Conservation (phyloP, 2,797 vertebrate species). For the Spheniscus humboldti region DNA sequence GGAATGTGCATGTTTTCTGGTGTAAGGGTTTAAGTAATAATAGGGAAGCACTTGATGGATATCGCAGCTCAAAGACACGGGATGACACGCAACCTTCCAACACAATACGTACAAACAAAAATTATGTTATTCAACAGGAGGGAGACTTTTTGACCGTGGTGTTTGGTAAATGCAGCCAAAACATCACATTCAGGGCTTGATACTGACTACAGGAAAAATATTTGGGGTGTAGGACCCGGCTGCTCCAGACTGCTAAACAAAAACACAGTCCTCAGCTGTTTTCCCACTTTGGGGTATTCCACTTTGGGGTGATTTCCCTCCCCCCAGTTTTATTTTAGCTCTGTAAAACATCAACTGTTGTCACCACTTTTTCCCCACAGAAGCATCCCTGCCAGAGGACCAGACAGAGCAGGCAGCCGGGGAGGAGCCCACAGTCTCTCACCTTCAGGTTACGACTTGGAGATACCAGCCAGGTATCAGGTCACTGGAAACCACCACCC, state of each 20-base stretch:
- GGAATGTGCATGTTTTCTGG: background rate
- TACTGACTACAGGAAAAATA: background rate
- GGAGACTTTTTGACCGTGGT: accelerated
- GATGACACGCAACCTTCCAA: background rate
- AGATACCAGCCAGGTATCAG: background rate
- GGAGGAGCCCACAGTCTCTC: background rate
- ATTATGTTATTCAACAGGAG: background rate
- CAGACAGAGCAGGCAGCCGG: background rate
- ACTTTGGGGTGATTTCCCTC: background rate
- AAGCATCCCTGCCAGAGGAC: background rate
- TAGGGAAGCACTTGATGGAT: background rate
- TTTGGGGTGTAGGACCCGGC: background rate
- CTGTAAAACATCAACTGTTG: background rate
- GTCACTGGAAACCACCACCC: background rate
- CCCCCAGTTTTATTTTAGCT: background rate
- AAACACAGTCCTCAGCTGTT: background rate
- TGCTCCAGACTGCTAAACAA: background rate
- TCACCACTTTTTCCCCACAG: background rate
- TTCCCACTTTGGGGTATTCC: background rate
- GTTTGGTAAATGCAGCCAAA: background rate
- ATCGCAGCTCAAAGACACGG: background rate
- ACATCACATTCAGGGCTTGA: background rate
- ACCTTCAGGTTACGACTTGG: background rate
- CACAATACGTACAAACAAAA: background rate
- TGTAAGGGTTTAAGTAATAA: background rate